Conservation (phyloP, 2,113 vertebrate genomes). For the Bettongia penicillata region DNA sequence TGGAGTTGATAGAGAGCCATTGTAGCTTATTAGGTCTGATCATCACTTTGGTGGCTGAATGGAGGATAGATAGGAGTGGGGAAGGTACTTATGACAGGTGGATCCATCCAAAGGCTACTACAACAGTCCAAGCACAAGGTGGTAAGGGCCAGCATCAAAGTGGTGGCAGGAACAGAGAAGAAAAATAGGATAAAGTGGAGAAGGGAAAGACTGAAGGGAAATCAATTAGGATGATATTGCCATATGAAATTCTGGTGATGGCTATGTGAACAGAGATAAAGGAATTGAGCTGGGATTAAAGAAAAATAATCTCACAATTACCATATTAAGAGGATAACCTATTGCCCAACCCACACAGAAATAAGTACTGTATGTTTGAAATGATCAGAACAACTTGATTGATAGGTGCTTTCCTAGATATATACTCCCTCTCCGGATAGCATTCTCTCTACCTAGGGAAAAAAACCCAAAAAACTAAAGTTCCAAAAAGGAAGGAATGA, state of each 20-base stretch:
- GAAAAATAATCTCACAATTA: not conserved
- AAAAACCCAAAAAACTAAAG: not conserved
- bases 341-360: not conserved
- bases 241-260: not conserved
- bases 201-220: not conserved
- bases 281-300: not conserved
- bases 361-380: not conserved
- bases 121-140: not conserved
- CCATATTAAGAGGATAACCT: not conserved
- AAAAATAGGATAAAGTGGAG: not conserved
- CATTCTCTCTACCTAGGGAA: not conserved
- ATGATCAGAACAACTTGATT: not conserved
- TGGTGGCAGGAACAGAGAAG: not conserved
- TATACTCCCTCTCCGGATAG: not conserved
- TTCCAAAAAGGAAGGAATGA: not conserved
- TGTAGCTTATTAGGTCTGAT: not conserved
- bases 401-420: not conserved
- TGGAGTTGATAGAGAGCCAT: not conserved
- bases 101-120: not conserved
- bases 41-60: not conserved
- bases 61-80: not conserved
- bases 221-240: not conserved
- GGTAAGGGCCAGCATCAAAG: not conserved
- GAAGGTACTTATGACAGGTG: not conserved
- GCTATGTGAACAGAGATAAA: not conserved